Percentiles rank a stretch among this genome's conserved stretches.
Evolutionary conservation across 2,113 vertebrate species (phyloP).

Genomic region (Pyxicephalus adspersus): DNA sequence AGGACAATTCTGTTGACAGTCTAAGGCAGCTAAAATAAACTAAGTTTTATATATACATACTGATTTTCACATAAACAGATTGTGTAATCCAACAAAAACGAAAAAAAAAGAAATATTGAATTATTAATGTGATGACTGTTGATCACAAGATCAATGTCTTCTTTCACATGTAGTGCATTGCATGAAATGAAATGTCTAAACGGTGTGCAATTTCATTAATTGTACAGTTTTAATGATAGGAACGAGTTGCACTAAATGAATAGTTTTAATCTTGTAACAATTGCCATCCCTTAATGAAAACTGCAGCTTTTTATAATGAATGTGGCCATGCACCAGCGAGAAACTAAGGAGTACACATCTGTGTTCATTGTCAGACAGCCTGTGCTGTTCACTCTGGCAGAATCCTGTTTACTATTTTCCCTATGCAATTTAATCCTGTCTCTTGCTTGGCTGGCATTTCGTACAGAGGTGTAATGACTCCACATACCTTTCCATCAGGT

Average conservation of each 20-base stretch:
- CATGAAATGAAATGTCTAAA: conserved; percentile 35
- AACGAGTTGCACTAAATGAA: conserved; percentile 20
- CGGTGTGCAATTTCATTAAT: conserved; percentile 29
- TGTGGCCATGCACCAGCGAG: neutral
- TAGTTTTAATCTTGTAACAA: conserved; percentile 28
- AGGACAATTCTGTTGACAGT: neutral
- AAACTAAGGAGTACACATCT: neutral
- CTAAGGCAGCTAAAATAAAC: conserved; percentile 1
- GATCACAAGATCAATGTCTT: conserved; percentile 33
- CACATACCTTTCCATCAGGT: neutral
- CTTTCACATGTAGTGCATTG: neutral
- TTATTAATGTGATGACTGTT: conserved; percentile 28
- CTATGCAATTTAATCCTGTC: conserved; percentile 3
- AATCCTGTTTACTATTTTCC: neutral
- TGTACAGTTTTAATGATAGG: conserved; percentile 24
- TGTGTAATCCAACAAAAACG: neutral
- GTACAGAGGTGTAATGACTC: neutral
- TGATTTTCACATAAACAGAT: neutral
- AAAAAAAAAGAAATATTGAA: conserved; percentile 25
- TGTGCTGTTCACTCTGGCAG: neutral
- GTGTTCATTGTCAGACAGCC: conserved; percentile 19
- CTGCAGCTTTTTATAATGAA: conserved; percentile 10
- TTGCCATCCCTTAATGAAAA: conserved; percentile 38
- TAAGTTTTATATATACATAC: neutral
- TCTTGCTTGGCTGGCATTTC: neutral